Conservation (phyloP, 2,113 vertebrate genomes). For the Epinephelus moara region DNA sequence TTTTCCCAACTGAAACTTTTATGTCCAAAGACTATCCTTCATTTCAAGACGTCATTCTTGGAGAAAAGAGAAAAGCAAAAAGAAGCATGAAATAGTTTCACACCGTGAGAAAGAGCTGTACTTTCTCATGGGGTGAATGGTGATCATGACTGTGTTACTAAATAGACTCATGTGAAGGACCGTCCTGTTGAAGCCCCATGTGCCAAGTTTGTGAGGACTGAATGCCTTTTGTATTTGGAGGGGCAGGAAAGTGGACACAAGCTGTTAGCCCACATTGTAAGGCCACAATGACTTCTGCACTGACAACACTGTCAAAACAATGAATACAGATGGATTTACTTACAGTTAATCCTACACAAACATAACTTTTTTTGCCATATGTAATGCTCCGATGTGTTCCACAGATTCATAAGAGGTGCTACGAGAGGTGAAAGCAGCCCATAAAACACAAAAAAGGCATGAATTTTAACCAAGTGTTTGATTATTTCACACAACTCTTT, state of each 20-base stretch:
- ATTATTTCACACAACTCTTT: constrained; percentile 34
- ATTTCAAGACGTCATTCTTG: background rate
- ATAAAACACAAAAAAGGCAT: constrained; percentile 44
- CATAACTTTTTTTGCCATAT: constrained; percentile 3
- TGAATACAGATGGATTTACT: background rate
- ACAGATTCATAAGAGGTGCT: background rate
- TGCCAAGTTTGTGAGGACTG: constrained; percentile 72
- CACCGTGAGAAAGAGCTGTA: constrained; percentile 65
- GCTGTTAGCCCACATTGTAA: constrained; percentile 38
- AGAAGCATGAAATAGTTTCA: constrained; percentile 40
- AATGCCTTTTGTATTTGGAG: constrained; percentile 57
- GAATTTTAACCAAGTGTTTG: constrained; percentile 53
- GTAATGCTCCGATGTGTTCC: constrained; percentile 1
- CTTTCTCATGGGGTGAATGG: constrained; percentile 74
- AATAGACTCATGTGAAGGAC: constrained; percentile 71
- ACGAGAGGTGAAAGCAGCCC: constrained; percentile 18
- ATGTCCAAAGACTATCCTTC: background rate
- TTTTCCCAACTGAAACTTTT: background rate
- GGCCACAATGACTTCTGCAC: constrained; percentile 25
- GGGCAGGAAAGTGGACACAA: constrained; percentile 42
- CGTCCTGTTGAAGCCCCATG: constrained; percentile 28
- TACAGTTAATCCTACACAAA: constrained; percentile 25
- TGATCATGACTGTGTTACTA: constrained; percentile 81
- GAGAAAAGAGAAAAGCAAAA: constrained; percentile 4
- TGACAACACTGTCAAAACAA: constrained; percentile 37